Evolutionary conservation across 2,888 invertebrate species (phyloP), one percentile per base, ranked within the genome.

Genomic region (Eutolmus rufibarbis): DNA sequence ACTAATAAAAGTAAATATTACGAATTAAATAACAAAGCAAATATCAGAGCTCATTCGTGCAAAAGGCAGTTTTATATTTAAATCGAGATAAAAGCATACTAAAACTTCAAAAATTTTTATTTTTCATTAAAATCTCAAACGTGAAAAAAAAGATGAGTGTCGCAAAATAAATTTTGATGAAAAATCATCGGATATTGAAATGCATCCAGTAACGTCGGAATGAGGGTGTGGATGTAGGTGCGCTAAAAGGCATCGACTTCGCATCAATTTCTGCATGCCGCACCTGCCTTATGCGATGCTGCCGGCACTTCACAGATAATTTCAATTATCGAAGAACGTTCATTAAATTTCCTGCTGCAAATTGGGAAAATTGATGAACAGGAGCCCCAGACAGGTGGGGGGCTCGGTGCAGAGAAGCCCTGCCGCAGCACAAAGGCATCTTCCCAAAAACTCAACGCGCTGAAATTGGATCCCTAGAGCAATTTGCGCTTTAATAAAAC

Each of bases 401-500:
- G 14, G 7, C 12, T n/a, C n/a, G 19, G 51, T 51, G 7, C 51
- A n/a, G 51, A n/a, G 19, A 51, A 51, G 19, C n/a, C 51, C 51
- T 51, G 51, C 5, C n/a, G 7, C 5, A 51, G 46, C 46, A 51
- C 51, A 51, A 51, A 51, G n/a, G 51, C 51, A 51, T 51, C n/a
- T 51, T 0, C 19, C 51, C 51, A 51, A 51, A 74, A 74, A 31
- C 31, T 74, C 74, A 5, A 82, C n/a, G 12, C 37, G n/a, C 43
- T 66, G 66, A 57, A 57, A 57, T 57, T 56, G 57, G 37, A 34
- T 84, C 40, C 74, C 23, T 40, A 74, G 23, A 74, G 84, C 16
- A 84, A 84, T 43, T 85, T 43, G 4, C 37, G n/a, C 28, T 85
- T 85, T 85, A 85, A 74, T 74, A 57, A 74, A 85, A 74, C 43